Conservation (phyloP, 2,888 invertebrate species). For the Papilio protenor region DNA sequence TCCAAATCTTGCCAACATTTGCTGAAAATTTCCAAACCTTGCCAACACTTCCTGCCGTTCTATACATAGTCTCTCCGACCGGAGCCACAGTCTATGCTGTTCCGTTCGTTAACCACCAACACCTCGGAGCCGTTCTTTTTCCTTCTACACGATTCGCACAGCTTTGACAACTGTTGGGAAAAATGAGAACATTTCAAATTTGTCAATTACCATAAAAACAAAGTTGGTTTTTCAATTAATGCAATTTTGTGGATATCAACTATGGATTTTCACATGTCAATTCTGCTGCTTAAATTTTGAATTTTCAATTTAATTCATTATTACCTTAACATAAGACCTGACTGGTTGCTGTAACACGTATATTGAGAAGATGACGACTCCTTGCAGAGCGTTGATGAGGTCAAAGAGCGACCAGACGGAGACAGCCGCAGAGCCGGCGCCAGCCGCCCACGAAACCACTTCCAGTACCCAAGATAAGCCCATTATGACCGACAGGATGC, state of each 20-base stretch:
- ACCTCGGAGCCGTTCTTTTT: conserved; percentile 76
- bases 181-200: conserved; percentile 23
- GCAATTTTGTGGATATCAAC: too few species aligned
- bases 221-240: not conserved
- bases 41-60: conserved; percentile 48
- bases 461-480: conserved; percentile 89
- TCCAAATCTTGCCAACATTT: not conserved
- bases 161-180: conserved; percentile 66
- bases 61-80: conserved; percentile 78
- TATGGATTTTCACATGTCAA: not conserved
- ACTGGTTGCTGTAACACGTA: conserved; percentile 84
- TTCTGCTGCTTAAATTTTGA: not conserved
- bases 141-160: conserved; percentile 70
- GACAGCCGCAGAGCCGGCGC: conserved; percentile 76
- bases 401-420: conserved; percentile 87
- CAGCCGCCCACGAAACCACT: conserved; percentile 86
- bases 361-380: conserved; percentile 87
- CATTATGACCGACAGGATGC: conserved; percentile 87
- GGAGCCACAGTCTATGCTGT: conserved; percentile 69
- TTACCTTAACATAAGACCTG: conserved; percentile 71
- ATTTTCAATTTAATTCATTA: not conserved
- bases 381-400: conserved; percentile 88
- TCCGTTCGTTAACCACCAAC: conserved; percentile 77
- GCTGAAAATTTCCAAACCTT: not conserved
- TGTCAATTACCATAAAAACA: not conserved